Evolutionary conservation across 2,797 vertebrate genomes (phyloP).

Genomic region (Lutjanus argentimaculatus): DNA sequence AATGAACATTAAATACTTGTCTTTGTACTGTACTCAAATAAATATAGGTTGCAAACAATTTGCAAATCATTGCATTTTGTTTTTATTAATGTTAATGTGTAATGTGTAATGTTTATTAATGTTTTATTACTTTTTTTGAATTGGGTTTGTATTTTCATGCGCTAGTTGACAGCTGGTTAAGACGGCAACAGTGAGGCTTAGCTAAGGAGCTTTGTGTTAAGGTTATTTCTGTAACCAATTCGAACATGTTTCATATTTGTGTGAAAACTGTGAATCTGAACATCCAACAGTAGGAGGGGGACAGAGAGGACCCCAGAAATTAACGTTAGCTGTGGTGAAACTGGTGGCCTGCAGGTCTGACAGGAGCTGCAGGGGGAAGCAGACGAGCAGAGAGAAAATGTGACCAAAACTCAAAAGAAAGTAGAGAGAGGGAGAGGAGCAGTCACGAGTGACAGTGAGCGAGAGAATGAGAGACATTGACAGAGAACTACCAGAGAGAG

Average conservation of each 20-base stretch:
- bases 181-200: too few species aligned
- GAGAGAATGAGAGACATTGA: not conserved
- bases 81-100: too few species aligned
- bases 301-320: not conserved
- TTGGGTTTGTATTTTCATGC: too few species aligned
- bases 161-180: too few species aligned
- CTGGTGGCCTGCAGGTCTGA: not conserved
- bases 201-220: not conserved
- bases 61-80: too few species aligned
- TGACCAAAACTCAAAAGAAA: slow-evolving; percentile 4
- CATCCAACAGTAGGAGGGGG: not conserved
- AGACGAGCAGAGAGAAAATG: not conserved
- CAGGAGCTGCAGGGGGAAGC: not conserved
- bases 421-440: not conserved
- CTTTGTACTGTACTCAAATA: too few species aligned
- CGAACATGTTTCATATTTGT: not conserved
- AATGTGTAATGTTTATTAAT: too few species aligned
- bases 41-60: too few species aligned
- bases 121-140: too few species aligned
- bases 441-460: not conserved
- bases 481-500: not conserved
- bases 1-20: too few species aligned
- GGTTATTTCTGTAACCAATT: too few species aligned
- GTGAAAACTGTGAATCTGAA: not conserved
- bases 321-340: not conserved